Conservation (phyloP, 2,797 vertebrate genomes). For the Perodicticus potto region DNA sequence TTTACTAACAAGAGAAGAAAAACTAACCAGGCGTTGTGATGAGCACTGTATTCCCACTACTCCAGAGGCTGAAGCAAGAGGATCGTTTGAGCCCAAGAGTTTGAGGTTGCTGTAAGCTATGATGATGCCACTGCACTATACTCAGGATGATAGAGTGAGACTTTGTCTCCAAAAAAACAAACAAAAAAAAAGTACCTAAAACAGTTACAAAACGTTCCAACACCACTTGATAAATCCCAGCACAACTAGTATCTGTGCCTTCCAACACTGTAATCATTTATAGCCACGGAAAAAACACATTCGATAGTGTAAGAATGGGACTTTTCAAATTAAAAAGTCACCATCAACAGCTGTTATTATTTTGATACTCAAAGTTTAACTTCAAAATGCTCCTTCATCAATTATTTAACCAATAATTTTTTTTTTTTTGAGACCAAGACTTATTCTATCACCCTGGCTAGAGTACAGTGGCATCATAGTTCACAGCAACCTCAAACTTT, state of each 20-base stretch:
- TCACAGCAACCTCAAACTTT: no score
- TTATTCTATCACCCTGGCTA: no score
- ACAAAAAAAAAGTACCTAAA: neutral
- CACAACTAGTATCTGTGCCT: neutral
- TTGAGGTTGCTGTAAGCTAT: no score
- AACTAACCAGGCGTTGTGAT: no score
- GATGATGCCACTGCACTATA: no score
- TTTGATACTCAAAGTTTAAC: neutral
- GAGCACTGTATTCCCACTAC: no score
- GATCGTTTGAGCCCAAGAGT: no score
- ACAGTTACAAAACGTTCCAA: neutral
- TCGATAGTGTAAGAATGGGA: neutral
- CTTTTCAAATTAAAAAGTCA: constrained; percentile 6
- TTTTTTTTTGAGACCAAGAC: no score
- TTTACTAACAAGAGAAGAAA: no score
- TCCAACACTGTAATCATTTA: neutral
- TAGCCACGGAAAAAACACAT: neutral
- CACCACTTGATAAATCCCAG: neutral
- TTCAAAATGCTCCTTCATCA: neutral
- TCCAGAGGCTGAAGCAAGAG: no score
- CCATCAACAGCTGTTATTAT: neutral
- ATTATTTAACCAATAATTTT: neutral
- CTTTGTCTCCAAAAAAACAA: neutral
- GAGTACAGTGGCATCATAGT: no score
- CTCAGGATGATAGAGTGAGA: no score